Evolutionary conservation across 1,140 invertebrate species (phyloP).

Genomic region (Calycopis cecrops): DNA sequence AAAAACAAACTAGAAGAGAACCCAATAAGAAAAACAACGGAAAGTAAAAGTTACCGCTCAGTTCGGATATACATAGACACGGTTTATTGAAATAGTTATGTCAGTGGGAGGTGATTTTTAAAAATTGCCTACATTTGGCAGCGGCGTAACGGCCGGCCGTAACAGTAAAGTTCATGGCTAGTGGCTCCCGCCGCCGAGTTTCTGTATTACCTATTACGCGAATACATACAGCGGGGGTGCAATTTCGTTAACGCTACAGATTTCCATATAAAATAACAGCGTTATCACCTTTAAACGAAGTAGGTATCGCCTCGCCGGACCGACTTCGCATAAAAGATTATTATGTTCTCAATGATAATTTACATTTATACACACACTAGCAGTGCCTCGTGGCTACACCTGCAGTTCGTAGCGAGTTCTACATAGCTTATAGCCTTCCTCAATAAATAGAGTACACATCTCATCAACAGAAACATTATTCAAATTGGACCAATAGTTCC

Average conservation of each 20-base stretch:
- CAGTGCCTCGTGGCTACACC: no score
- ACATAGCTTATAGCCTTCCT: no score
- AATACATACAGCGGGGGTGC: conserved; percentile 45
- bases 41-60: conserved; percentile 62
- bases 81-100: conserved; percentile 69
- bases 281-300: conserved; percentile 2
- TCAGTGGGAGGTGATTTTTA: conserved; percentile 56
- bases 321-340: conserved; percentile 5
- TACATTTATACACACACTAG: no score
- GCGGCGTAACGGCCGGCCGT: conserved; percentile 60
- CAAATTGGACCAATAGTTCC: no score
- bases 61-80: conserved; percentile 49
- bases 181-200: conserved; percentile 47
- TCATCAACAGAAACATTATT: no score
- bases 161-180: conserved; percentile 70
- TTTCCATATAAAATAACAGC: conserved; percentile 45
- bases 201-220: conserved; percentile 51
- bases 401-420: no score
- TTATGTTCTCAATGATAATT: no score
- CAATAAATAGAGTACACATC: no score
- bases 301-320: not conserved
- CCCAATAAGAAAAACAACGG: conserved; percentile 32
- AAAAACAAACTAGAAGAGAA: no score
- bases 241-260: conserved; percentile 56
- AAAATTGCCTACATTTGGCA: conserved; percentile 63